Evolutionary conservation across 2,888 invertebrate genomes (phyloP).

Genomic region (Oscheius sp.): DNA sequence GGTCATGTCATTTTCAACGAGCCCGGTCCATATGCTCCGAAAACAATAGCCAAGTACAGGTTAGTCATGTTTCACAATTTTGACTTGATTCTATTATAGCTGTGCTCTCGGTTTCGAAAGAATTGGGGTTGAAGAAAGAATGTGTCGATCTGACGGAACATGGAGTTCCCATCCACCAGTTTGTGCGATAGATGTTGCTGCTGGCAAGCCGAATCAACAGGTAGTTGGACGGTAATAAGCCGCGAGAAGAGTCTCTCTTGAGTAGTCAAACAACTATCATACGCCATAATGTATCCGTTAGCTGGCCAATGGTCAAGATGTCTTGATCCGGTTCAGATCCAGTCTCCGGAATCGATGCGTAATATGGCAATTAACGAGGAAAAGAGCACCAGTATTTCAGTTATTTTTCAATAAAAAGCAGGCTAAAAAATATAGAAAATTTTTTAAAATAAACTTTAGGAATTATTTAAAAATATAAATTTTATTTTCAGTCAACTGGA

Average conservation of each 20-base stretch:
- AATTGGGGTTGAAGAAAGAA: conserved; percentile 84
- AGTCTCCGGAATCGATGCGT: too few species aligned
- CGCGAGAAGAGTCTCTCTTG: neutral
- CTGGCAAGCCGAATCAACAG: conserved; percentile 53
- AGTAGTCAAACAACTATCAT: neutral
- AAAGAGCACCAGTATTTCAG: too few species aligned
- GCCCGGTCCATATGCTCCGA: conserved; percentile 75
- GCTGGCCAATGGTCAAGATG: too few species aligned
- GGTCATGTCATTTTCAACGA: conserved; percentile 78
- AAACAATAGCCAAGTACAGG: conserved; percentile 80
- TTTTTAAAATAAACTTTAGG: too few species aligned
- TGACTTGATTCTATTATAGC: conserved; percentile 75
- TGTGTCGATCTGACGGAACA: conserved; percentile 68
- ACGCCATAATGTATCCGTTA: too few species aligned
- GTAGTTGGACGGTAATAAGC: conserved; percentile 2
- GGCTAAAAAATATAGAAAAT: too few species aligned
- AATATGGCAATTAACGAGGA: too few species aligned
- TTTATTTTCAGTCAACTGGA: conserved; percentile 52
- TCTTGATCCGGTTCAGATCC: too few species aligned
- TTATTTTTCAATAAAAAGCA: too few species aligned
- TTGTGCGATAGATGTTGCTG: conserved; percentile 63
- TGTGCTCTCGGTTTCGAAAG: conserved; percentile 89
- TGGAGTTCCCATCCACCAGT: conserved; percentile 57
- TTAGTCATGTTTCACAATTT: neutral
- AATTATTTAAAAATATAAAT: too few species aligned